Base-by-base conservation (phyloP, 2,888 invertebrate genomes). In the Oscheius sp. region DNA sequence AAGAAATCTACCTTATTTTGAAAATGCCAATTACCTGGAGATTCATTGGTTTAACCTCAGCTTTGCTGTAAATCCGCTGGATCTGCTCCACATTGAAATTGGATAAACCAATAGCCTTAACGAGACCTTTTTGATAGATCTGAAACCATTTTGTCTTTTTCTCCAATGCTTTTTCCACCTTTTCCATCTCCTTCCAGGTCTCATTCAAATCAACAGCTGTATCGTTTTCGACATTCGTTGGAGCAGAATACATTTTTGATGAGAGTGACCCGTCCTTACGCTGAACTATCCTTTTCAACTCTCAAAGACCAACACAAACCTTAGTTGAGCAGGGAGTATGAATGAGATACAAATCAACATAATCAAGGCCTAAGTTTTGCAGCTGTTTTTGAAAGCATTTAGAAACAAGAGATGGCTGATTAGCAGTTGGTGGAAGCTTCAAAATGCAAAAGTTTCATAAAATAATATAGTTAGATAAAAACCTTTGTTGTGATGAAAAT, bases 41-140 rank as follows among this genome's bases (percentile, higher is more conserved):
- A 37, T 76, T 80, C 17, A 74, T 70, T 5, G 82, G 83, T 31
- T 82, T 75, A 8, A 81, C 73, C 31, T 68, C 63, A 31, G 76
- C 80, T 6, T 66, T 37, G 57, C 78, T 76, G 29, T 74, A 45
- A 20, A 94, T 87, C 65, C 91, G 89, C 64, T 89, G 88, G 67
- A 94, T 89, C 88, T 95, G 95, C 25, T 89, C 88, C 34, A 88
- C 88, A 86, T 92, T 93, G 86, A 93, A 91, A 87, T 95, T 95
- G 0, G 94, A 95, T 3, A 95, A 86, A 0, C 95, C 95, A 81
- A 95, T 92, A 12, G 93, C 90, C 82, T 91, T 92, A 0, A 92
- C 89, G 23, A 91, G 89, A 0, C 93, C 93, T 0, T 89, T 88
- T 31, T 90, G 89, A 25, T 92, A 91, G 83, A 92, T 67, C 23